A percentile compares a stretch with the other conserved stretches of the same genome.
Evolutionary conservation across 2,797 vertebrate genomes (phyloP).

Genomic region (Gymnopithys bicolor): DNA sequence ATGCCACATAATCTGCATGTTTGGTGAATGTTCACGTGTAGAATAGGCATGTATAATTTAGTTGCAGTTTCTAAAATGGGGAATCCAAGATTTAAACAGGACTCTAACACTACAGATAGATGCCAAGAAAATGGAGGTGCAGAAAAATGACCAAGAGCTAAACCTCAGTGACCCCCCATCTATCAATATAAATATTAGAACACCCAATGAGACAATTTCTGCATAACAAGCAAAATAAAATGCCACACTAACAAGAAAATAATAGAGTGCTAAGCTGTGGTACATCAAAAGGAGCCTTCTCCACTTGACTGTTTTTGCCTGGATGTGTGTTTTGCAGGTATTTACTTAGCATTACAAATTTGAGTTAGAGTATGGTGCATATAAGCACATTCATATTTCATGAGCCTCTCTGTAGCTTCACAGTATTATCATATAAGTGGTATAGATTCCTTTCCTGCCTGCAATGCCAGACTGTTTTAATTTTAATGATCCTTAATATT

Average conservation of each 20-base stretch:
- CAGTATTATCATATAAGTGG: constrained; percentile 59
- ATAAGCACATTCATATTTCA: constrained; percentile 69
- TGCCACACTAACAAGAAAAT: neutral
- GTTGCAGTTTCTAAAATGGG: neutral
- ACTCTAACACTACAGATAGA: neutral
- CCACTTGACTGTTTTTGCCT: constrained; percentile 11
- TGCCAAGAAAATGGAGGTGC: neutral
- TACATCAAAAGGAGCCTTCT: constrained; percentile 18
- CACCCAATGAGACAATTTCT: neutral
- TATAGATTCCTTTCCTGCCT: constrained; percentile 54
- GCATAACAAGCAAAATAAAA: neutral
- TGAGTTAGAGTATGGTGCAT: constrained; percentile 38
- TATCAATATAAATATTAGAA: neutral
- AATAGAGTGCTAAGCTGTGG: neutral
- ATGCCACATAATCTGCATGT: neutral
- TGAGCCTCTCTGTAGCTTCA: constrained; percentile 48
- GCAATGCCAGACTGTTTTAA: constrained; percentile 48
- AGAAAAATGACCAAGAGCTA: neutral
- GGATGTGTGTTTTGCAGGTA: constrained; percentile 52
- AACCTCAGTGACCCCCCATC: neutral
- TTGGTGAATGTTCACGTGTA: neutral
- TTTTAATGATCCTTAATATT: constrained; percentile 62
- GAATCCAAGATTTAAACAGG: neutral
- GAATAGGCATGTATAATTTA: neutral
- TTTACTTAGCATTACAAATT: constrained; percentile 72